Conservation (phyloP, 2,797 vertebrate genomes). For the Melanotaenia nigrans region DNA sequence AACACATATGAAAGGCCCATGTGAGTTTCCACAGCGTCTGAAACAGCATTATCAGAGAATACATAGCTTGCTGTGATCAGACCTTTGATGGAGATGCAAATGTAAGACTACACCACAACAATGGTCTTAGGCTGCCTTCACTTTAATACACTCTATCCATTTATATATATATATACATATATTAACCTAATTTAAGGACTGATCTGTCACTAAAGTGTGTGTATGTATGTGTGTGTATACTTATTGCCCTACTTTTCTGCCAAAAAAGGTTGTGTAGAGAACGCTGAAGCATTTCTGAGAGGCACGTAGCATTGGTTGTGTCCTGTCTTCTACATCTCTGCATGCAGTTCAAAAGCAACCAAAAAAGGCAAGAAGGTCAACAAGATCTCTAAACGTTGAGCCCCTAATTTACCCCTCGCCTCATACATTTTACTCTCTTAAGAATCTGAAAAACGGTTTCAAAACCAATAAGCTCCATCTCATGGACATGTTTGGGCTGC, state of each 20-base stretch:
- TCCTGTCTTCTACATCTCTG: conserved; percentile 42
- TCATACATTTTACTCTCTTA: conserved; percentile 39
- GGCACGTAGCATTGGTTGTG: conserved; percentile 46
- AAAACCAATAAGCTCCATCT: conserved; percentile 17
- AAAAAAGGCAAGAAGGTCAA: conserved; percentile 55
- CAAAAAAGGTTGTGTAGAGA: conserved; percentile 59
- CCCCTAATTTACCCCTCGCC: conserved; percentile 38
- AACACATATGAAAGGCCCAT: conserved; percentile 73
- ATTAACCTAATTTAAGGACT: conserved; percentile 1
- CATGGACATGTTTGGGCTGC: conserved; percentile 34
- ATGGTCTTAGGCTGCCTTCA: conserved; percentile 52
- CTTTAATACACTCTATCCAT: conserved; percentile 26
- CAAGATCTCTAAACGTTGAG: conserved; percentile 13
- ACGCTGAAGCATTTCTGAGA: conserved; percentile 45
- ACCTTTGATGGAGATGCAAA: conserved; percentile 63
- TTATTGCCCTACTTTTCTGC: conserved; percentile 31
- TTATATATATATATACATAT: conserved; percentile 11
- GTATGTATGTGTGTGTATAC: not conserved
- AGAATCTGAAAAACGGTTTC: conserved; percentile 43
- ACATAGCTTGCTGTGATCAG: conserved; percentile 74
- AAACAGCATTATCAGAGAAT: conserved; percentile 73
- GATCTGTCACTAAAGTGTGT: conserved; percentile 16
- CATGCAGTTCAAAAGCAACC: conserved; percentile 37
- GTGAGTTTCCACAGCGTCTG: conserved; percentile 56
- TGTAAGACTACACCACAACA: conserved; percentile 58